These are phyloP conservation scores for Varecia variegata DNA, from an alignment of 2,797 vertebrate species.

Conservation along the genomic window DNA sequence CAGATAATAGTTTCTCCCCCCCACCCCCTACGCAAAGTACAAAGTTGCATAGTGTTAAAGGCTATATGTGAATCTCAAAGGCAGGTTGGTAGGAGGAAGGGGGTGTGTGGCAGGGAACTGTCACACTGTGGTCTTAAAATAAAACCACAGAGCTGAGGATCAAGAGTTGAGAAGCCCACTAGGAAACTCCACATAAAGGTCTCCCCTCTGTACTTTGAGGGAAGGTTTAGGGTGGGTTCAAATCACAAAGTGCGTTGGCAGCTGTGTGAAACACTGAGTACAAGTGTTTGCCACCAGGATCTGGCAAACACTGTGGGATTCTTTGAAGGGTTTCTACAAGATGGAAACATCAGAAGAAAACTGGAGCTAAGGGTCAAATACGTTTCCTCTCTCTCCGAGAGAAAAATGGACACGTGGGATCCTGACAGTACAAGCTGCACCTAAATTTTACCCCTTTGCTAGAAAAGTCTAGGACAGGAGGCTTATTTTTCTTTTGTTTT, in stretches of 20 bases:
- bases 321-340: background rate
- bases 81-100: conserved; percentile 46
- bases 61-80: conserved; percentile 82
- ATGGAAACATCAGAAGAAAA: background rate
- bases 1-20: conserved; percentile 93
- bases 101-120: conserved; percentile 30
- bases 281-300: conserved; percentile 61
- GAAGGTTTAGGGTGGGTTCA: conserved; percentile 33
- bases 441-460: conserved; percentile 40
- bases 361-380: background rate
- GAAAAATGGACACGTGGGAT: background rate
- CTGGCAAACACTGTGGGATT: conserved; percentile 39
- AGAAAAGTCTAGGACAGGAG: conserved; percentile 8
- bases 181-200: conserved; percentile 10
- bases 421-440: background rate
- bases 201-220: conserved; percentile 36
- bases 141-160: conserved; percentile 56
- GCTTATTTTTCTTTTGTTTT: background rate
- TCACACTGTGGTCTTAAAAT: conserved; percentile 66
- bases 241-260: conserved; percentile 30
- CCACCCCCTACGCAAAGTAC: conserved; percentile 92
- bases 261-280: conserved; percentile 26
- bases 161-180: conserved; percentile 59
- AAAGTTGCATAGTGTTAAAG: conserved; percentile 97
- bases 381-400: conserved; percentile 61